Evolutionary conservation across 2,113 vertebrate genomes (phyloP), one percentile per base, ranked within the genome.

Genomic region (Percina caprodes): DNA sequence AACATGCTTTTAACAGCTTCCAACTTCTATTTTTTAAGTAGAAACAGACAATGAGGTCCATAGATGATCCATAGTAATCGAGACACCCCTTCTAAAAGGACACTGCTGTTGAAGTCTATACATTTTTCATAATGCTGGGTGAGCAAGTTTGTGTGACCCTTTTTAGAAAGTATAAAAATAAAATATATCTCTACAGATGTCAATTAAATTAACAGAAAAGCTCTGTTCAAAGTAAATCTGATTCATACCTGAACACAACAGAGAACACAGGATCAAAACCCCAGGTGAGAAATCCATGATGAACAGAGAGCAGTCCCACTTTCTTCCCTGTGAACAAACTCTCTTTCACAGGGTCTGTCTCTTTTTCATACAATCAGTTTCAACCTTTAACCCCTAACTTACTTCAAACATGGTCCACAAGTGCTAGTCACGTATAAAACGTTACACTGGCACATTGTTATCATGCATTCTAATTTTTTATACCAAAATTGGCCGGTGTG

Each of bases 231-330:
- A 58, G 39, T 13, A 51, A 77, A 80, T 61, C 4, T 11, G 42
- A 74, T 52, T 21, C 0, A 21, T 91, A 94, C 93, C 93, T 91
- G 91, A 79, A 82, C 60, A 90, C 45, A 90, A 51, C 0, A 94
- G 71, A 24, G 79, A 86, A 24, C 62, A 91, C 26, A 93, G 74
- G 69, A 93, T 73, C 68, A 93, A 55, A 86, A 73, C 69, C 10
- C 16, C 60, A 2, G 49, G 45, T 68, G 81, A 85, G 61, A 83
- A 69, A 70, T 89, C 90, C 94, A 95, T 95, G 90, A 77, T 88
- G 87, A 85, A 21, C 54, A 55, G 55, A 85, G 54, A 81, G 62
- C 63, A 77, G 75, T 61, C 66, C 39, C 55, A 30, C 61, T 56
- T 59, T 71, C 49, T 21, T 71, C 3, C 16, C 74, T 15, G 60